phyloP scores from a whole-genome alignment of 2,113 vertebrate genomes.

The Catharus fuscescens region DNA sequence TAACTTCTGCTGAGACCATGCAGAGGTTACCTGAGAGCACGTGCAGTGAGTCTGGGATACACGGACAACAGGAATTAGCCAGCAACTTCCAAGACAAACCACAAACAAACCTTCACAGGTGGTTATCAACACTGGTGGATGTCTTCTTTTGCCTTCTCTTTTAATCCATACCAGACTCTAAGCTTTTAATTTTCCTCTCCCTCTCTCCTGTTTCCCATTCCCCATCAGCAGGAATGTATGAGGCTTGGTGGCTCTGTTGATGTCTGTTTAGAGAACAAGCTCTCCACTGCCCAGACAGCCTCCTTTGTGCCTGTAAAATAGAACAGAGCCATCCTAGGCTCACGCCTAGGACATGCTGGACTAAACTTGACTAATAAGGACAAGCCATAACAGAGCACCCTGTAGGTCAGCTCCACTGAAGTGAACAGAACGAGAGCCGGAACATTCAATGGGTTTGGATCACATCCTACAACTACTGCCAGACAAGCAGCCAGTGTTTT shows the following conservation, averaged over 20 bases:
- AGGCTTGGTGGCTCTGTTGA: not conserved
- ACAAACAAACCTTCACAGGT: not conserved
- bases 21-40: not conserved
- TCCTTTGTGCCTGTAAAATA: not conserved
- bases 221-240: not conserved
- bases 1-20: not conserved
- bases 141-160: not conserved
- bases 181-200: not conserved
- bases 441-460: conserved; percentile 15
- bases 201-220: not conserved
- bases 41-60: not conserved
- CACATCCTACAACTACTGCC: not conserved
- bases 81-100: not conserved
- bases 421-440: not conserved
- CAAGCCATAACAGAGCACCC: not conserved
- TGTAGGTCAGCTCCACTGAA: not conserved
- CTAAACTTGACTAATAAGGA: conserved; percentile 8
- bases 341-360: not conserved
- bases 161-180: not conserved
- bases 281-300: not conserved
- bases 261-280: not conserved
- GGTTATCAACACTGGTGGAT: not conserved
- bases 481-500: not conserved
- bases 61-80: rapidly evolving
- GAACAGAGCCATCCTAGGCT: not conserved